Evolutionary conservation across 1,140 invertebrate genomes (phyloP), one percentile per base, ranked within the genome.

Genomic region (Cydia strobilella): DNA sequence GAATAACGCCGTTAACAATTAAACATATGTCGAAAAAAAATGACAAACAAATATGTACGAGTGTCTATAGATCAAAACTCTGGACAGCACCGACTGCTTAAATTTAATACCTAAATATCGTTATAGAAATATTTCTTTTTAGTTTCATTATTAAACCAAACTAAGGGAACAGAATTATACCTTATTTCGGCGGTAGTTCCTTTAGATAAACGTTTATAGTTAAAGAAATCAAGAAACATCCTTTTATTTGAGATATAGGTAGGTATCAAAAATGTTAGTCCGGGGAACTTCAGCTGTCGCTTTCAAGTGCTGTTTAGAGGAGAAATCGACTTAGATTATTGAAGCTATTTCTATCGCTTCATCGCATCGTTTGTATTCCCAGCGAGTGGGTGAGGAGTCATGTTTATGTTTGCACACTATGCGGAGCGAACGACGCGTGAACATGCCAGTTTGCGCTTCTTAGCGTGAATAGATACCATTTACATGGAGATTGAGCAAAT

Each of bases 361-460:
- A 31, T 25, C 2, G 42, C 23, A 31, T 25, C 2, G 42, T 63
- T 25, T 63, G 23, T 25, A 10, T 63, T 23, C 62, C 12, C 25
- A 13, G 63, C 12, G 23, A 65, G 10, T 13, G 39, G 39, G 48
- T 51, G 23, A 25, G 63, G 20, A 9, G 27, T 27, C 23, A 12
- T 65, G 62, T 25, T 27, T 12, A 12, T 65, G 25, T 25, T 63
- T 31, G 62, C 15, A 51, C 23, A 31, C 27, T 15, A 20, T 9
- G 25, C 31, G 63, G 35, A 31, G 12, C 31, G 65, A 39, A 4
- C 31, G 65, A 69, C 15, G 65, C n/a, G n/a, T 39, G 31, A 69
- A 69, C 15, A 69, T 69, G 65, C 65, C 27, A 69, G 65, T 66
- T 63, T 9, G 65, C n/a, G 15, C 15, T 35, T 35, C 31, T 13